phyloP scores from a whole-genome alignment of 2,888 invertebrate species.

The Lacanobia wlatinum region DNA sequence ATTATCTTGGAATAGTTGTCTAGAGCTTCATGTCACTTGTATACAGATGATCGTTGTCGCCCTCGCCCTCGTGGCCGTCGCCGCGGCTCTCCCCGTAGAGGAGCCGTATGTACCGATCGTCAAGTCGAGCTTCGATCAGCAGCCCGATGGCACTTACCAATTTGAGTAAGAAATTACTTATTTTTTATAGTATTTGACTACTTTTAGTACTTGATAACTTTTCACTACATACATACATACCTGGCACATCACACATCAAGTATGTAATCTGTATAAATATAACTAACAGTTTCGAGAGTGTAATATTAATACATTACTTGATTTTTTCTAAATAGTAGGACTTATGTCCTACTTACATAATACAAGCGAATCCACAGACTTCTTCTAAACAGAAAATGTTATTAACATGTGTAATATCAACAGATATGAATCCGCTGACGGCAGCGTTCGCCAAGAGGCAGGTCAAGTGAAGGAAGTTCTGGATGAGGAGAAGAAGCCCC shows the following conservation, averaged over 20 bases:
- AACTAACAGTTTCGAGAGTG: no score
- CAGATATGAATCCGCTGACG: conserved; percentile 89
- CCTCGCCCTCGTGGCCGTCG: conserved; percentile 45
- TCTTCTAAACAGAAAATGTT: neutral
- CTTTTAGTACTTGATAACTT: no score
- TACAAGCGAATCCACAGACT: neutral
- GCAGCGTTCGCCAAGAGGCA: conserved; percentile 88
- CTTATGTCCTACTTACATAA: neutral
- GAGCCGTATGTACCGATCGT: neutral
- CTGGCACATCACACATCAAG: no score
- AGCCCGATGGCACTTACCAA: conserved; percentile 16
- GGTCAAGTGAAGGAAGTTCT: conserved; percentile 84
- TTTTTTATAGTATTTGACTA: neutral
- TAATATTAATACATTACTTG: no score
- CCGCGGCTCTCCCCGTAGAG: conserved; percentile 43
- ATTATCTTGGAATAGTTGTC: no score
- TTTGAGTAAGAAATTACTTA: conserved; percentile 22
- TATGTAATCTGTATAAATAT: no score
- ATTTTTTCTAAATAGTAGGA: no score
- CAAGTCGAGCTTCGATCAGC: neutral
- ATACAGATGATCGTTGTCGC: conserved; percentile 58
- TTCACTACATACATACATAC: no score
- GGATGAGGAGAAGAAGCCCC: conserved; percentile 91
- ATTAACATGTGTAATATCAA: conserved; percentile 7
- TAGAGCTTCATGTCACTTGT: neutral